Percentiles rank a stretch among this genome's conserved stretches.
Evolutionary conservation across 2,113 vertebrate genomes (phyloP).

Genomic region (Madoqua kirkii): DNA sequence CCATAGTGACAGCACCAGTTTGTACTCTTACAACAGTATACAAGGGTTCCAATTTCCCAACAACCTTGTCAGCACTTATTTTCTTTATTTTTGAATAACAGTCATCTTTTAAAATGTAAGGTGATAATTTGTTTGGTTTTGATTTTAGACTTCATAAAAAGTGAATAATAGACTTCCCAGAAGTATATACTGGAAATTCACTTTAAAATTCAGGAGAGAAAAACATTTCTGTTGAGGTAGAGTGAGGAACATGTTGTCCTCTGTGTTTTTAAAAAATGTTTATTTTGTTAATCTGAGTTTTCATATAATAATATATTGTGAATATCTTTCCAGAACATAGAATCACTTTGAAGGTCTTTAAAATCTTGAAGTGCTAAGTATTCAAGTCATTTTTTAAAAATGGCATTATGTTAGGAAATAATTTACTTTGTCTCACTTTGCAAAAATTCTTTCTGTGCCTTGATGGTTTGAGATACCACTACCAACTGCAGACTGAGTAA

Average conservation of each 20-base stretch:
- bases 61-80: background rate
- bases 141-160: background rate
- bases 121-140: background rate
- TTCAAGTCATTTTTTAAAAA: background rate
- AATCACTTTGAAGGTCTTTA: background rate
- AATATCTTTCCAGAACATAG: background rate
- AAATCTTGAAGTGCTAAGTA: background rate
- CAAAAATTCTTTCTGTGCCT: background rate
- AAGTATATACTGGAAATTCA: background rate
- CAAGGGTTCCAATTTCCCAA: background rate
- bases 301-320: background rate
- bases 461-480: background rate
- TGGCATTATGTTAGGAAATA: background rate
- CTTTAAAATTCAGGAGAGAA: background rate
- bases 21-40: background rate
- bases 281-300: background rate
- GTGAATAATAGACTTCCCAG: background rate
- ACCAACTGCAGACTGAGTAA: background rate
- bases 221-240: background rate
- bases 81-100: background rate
- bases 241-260: background rate
- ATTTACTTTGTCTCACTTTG: background rate
- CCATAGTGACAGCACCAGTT: background rate
- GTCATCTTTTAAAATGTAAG: background rate
- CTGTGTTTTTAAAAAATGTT: background rate